A percentile compares a stretch with the other conserved stretches of the same genome.
Conservation (phyloP, 1,140 invertebrate genomes). For the Leguminivora glycinivorella region DNA sequence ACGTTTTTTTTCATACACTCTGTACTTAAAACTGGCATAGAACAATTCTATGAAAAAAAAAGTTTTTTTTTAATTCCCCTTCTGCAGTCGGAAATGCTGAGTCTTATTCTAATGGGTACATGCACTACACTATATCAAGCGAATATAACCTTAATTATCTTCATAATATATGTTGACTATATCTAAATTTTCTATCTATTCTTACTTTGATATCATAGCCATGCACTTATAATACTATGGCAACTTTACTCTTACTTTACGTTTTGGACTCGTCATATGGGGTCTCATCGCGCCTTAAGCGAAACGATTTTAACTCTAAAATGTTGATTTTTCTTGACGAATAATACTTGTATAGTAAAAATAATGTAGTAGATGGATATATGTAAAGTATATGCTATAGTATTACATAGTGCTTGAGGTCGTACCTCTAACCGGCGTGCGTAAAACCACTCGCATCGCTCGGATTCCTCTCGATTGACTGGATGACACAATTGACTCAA, state of each 20-base stretch:
- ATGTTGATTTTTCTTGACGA: neutral
- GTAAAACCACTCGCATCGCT: constrained; percentile 34
- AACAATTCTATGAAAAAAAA: no score
- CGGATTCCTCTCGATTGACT: constrained; percentile 48
- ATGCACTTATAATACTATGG: neutral
- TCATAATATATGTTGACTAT: constrained; percentile 18
- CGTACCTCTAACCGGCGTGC: constrained; percentile 26
- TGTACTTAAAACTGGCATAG: neutral
- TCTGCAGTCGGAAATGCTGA: neutral
- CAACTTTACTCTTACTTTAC: neutral
- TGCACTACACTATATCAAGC: constrained; percentile 10
- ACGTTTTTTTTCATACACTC: constrained; percentile 1
- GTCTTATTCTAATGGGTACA: neutral
- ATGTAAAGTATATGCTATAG: neutral
- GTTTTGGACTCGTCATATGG: no score
- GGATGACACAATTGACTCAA: constrained; percentile 64
- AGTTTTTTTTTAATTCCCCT: neutral
- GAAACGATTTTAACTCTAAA: neutral
- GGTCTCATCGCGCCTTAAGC: no score
- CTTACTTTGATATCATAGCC: neutral
- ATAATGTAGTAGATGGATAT: neutral
- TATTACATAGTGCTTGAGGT: constrained; percentile 18
- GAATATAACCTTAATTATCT: neutral
- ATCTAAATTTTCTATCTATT: constrained; percentile 25
- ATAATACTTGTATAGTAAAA: no score